A percentile compares a stretch with the other conserved stretches of the same genome.
Conservation (phyloP, 1,140 invertebrate species). For the Watersipora subatra region DNA sequence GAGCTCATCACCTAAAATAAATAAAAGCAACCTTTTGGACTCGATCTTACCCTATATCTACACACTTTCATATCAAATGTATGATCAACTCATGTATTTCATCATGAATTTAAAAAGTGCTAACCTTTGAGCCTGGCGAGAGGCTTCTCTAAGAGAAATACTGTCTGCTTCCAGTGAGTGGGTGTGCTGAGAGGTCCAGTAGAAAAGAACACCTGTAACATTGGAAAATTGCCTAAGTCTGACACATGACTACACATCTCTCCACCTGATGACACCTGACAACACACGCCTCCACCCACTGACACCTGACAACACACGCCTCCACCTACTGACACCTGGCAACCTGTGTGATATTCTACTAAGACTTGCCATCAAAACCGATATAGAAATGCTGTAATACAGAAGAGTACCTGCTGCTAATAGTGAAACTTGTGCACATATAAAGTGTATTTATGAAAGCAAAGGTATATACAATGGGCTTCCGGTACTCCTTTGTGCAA, state of each 20-base stretch:
- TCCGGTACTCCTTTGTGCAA: no score
- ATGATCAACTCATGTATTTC: background rate
- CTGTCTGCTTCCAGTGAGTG: conserved; percentile 41
- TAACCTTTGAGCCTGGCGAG: conserved; percentile 56
- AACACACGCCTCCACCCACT: no score
- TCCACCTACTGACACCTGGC: no score
- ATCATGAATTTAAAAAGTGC: conserved; percentile 10
- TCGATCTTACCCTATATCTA: background rate
- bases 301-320: no score
- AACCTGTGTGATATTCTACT: no score
- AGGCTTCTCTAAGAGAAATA: conserved; percentile 45
- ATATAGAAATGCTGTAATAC: no score
- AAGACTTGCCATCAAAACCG: no score
- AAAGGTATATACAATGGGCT: no score
- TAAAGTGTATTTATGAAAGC: no score
- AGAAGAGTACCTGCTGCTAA: no score
- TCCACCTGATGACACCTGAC: no score
- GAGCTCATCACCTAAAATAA: conserved; percentile 46
- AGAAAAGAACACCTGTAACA: conserved; percentile 38
- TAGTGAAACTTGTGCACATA: no score
- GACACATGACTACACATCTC: background rate
- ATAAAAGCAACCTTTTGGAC: conserved; percentile 13
- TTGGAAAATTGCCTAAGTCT: conserved; percentile 1
- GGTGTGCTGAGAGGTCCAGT: conserved; percentile 27
- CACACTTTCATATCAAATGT: background rate